Evolutionary conservation across 2,797 vertebrate species (phyloP).

Genomic region (Phrynocephalus guinanensis): DNA sequence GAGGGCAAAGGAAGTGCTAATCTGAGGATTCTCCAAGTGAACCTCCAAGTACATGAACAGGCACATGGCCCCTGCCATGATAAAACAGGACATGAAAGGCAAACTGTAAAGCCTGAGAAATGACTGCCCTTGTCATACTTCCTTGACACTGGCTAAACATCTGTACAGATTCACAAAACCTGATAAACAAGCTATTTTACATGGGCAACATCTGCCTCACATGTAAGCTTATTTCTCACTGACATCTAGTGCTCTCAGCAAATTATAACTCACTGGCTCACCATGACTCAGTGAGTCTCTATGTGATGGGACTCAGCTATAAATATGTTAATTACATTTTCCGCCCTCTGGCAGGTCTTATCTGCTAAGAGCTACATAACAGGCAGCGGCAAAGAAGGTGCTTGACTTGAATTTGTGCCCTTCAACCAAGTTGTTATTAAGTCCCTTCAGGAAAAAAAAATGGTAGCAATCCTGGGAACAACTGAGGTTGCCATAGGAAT

Average conservation of each 20-base stretch:
- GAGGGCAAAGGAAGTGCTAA: not conserved
- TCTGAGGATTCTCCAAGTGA: not conserved
- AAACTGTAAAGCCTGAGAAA: not conserved
- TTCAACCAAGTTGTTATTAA: not conserved
- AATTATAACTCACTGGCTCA: slow-evolving; percentile 3
- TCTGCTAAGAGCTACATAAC: not conserved
- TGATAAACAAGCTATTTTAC: not conserved
- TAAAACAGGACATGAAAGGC: not conserved
- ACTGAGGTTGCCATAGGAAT: not conserved
- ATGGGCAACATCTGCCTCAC: not conserved
- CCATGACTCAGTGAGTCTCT: not conserved
- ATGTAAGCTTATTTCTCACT: not conserved
- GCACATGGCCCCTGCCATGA: not conserved
- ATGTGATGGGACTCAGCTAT: not conserved
- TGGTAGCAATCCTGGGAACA: not conserved
- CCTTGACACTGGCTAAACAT: not conserved
- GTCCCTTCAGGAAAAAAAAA: not conserved
- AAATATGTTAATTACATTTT: not conserved
- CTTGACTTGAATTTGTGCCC: not conserved
- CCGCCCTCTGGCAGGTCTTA: not conserved
- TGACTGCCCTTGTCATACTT: not conserved
- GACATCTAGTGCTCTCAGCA: not conserved
- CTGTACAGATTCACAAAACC: not conserved
- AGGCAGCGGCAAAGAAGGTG: not conserved
- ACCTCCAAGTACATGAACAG: not conserved